Conservation (phyloP, 2,888 invertebrate species). For the Lamellibrachia satsuma region DNA sequence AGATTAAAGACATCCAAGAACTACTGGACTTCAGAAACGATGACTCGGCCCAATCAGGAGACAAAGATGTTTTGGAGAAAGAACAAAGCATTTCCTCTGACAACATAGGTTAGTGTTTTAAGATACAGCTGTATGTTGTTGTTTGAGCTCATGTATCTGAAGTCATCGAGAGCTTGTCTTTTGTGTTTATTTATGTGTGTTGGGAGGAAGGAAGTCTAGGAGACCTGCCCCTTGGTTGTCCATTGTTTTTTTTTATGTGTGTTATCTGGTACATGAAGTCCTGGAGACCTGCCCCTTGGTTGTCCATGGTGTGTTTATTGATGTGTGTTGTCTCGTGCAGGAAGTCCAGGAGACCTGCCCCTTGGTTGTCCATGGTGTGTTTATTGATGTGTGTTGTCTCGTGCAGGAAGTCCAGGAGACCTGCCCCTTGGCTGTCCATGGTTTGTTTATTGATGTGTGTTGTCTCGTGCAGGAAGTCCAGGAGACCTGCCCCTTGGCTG, state of each 20-base stretch:
- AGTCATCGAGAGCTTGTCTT: not conserved
- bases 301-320: not conserved
- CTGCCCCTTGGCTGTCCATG: not conserved
- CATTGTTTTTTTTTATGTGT: not conserved
- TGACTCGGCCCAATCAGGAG: not conserved
- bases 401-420: not conserved
- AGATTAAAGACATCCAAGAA: not conserved
- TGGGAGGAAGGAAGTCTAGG: not conserved
- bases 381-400: not conserved
- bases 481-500: not conserved
- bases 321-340: not conserved
- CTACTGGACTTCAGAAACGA: not conserved
- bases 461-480: not conserved
- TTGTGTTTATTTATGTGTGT: not conserved
- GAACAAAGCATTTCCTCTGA: not conserved
- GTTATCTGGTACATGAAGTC: not conserved
- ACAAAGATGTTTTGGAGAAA: not conserved
- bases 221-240: not conserved
- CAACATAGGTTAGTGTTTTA: not conserved
- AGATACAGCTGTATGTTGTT: too few relatives aligned
- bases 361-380: not conserved
- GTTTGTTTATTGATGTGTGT: not conserved
- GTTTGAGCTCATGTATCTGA: not conserved
- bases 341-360: not conserved
- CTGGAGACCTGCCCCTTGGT: not conserved